Evolutionary conservation across 2,797 vertebrate species (phyloP).

Genomic region (Chaenodraco wilsoni): DNA sequence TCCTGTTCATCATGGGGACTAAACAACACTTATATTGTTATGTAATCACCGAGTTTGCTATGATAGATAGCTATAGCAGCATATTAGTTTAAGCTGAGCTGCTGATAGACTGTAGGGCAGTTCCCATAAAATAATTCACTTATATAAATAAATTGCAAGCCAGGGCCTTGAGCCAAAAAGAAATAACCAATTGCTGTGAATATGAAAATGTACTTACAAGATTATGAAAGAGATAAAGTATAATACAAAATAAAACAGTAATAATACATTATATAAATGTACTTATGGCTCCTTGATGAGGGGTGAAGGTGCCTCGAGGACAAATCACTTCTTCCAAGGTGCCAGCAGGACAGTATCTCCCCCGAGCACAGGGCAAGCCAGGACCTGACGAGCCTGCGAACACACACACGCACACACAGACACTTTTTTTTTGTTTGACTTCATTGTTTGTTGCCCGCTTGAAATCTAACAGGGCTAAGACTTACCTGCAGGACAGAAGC

Average conservation of each 20-base stretch:
- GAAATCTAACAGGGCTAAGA: slow-evolving; percentile 35
- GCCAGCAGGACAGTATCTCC: slow-evolving; percentile 88
- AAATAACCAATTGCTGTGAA: not conserved
- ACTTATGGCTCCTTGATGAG: slow-evolving; percentile 87
- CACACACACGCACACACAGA: slow-evolving; percentile 21
- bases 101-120: slow-evolving; percentile 16
- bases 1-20: slow-evolving; percentile 2
- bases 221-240: too few relatives aligned
- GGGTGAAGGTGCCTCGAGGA: slow-evolving; percentile 87
- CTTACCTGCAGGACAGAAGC: slow-evolving; percentile 87
- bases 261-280: slow-evolving; percentile 9
- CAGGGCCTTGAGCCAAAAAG: not conserved
- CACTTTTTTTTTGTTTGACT: slow-evolving; percentile 17
- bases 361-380: slow-evolving; percentile 85
- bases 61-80: slow-evolving; percentile 3
- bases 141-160: slow-evolving; percentile 1
- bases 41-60: slow-evolving; percentile 25
- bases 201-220: not conserved
- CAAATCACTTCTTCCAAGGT: slow-evolving; percentile 83
- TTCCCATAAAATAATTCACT: slow-evolving; percentile 1
- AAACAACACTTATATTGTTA: slow-evolving; percentile 36
- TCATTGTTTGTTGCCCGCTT: slow-evolving; percentile 23
- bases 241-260: not conserved
- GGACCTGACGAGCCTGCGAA: slow-evolving; percentile 81
- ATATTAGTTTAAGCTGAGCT: slow-evolving; percentile 9